These are phyloP conservation scores for Pterostichus madidus DNA, from an alignment of 2,888 invertebrate genomes.

Conservation along the genomic window DNA sequence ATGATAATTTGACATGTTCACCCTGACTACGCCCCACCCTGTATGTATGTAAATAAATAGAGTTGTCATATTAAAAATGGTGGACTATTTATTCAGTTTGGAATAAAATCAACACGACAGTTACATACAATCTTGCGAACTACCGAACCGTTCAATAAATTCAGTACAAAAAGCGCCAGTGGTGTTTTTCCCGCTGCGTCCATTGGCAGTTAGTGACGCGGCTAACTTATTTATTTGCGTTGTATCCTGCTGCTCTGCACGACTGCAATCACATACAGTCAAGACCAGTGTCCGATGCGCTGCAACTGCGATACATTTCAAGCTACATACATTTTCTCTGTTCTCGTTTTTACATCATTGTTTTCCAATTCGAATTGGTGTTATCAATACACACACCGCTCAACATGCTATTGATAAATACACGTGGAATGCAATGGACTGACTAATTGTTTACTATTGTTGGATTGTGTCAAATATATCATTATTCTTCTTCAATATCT, in stretches of 20 bases:
- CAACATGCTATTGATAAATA: slow-evolving; percentile 12
- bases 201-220: slow-evolving; percentile 28
- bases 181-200: neutral
- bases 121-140: too few species aligned
- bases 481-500: too few species aligned
- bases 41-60: too few species aligned
- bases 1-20: too few species aligned
- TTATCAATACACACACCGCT: neutral
- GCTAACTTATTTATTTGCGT: slow-evolving; percentile 16
- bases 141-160: neutral
- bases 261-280: neutral
- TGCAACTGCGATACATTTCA: neutral
- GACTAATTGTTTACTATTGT: too few species aligned
- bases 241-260: slow-evolving; percentile 3
- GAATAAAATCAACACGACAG: too few species aligned
- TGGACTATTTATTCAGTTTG: too few species aligned
- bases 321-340: slow-evolving; percentile 6
- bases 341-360: neutral
- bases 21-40: too few species aligned
- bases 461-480: too few species aligned
- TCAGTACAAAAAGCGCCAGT: neutral
- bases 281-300: neutral
- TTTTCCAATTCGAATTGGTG: slow-evolving; percentile 1
- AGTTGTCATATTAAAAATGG: too few species aligned
- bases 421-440: neutral